Conservation (phyloP, 2,888 invertebrate species). For the Protophormia terraenovae region DNA sequence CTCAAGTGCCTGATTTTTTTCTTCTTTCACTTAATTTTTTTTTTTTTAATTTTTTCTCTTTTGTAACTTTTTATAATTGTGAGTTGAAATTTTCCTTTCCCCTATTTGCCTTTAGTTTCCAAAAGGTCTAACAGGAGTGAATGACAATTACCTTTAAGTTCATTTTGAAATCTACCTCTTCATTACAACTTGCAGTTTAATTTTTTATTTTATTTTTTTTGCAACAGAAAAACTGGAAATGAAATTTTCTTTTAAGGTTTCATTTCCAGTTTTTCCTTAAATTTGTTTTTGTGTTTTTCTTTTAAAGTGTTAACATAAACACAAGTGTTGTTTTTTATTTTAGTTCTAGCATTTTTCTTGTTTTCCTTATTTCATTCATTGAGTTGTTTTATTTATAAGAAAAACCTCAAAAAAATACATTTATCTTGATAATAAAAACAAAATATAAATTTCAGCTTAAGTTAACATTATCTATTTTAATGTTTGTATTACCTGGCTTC, state of each 20-base stretch:
- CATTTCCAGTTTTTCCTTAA: constrained; percentile 11
- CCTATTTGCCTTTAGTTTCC: neutral
- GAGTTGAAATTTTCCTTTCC: neutral
- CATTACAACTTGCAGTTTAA: constrained; percentile 61
- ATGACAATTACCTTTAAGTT: constrained; percentile 53
- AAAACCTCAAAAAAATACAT: constrained; percentile 59
- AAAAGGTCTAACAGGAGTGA: constrained; percentile 16
- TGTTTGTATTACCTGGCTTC: constrained; percentile 67
- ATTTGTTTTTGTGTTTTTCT: neutral
- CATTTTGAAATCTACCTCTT: constrained; percentile 38
- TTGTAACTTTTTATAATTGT: constrained; percentile 42
- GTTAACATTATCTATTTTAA: constrained; percentile 67
- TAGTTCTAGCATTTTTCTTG: neutral
- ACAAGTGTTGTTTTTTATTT: constrained; percentile 38
- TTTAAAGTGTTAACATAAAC: constrained; percentile 44
- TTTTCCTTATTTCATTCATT: neutral
- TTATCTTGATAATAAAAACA: constrained; percentile 57
- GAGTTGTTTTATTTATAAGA: neutral
- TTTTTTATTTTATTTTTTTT: constrained; percentile 3
- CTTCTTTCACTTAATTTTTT: constrained; percentile 26
- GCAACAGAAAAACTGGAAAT: neutral
- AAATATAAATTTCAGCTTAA: constrained; percentile 53
- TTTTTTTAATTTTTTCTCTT: constrained; percentile 40
- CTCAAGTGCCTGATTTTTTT: constrained; percentile 73
- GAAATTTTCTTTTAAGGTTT: constrained; percentile 23